Conservation (phyloP, 2,888 invertebrate species). For the Sinohyriopsis cumingii region DNA sequence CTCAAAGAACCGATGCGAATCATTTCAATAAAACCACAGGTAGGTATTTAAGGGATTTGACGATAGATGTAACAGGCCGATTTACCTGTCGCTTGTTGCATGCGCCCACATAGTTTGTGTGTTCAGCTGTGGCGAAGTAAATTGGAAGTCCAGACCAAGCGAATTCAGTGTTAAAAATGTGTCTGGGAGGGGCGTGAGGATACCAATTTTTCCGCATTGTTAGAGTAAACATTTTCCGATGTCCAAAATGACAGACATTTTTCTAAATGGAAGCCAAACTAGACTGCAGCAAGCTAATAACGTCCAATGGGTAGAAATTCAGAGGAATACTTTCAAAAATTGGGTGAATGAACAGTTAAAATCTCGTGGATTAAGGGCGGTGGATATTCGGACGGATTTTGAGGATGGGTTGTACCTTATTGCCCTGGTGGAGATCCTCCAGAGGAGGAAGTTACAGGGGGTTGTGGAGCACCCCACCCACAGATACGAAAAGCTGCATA, state of each 20-base stretch:
- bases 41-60: too few species aligned
- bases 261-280: constrained; percentile 23
- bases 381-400: constrained; percentile 90
- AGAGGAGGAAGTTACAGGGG: constrained; percentile 78
- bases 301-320: constrained; percentile 86
- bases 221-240: too few species aligned
- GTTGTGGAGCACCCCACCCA: constrained; percentile 86
- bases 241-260: constrained; percentile 8
- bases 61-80: too few species aligned
- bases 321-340: constrained; percentile 87
- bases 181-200: too few species aligned
- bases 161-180: too few species aligned
- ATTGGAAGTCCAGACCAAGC: too few species aligned
- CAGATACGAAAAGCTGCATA: constrained; percentile 96
- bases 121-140: too few species aligned
- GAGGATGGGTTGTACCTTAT: constrained; percentile 93
- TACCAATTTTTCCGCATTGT: too few species aligned
- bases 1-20: too few species aligned
- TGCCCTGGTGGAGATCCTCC: constrained; percentile 91
- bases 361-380: constrained; percentile 76
- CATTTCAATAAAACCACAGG: too few species aligned
- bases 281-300: constrained; percentile 86
- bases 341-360: constrained; percentile 90
- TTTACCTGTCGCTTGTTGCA: too few species aligned
- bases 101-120: too few species aligned